Conservation (phyloP, 2,113 vertebrate genomes). For the Hydrochoerus hydrochaeris region DNA sequence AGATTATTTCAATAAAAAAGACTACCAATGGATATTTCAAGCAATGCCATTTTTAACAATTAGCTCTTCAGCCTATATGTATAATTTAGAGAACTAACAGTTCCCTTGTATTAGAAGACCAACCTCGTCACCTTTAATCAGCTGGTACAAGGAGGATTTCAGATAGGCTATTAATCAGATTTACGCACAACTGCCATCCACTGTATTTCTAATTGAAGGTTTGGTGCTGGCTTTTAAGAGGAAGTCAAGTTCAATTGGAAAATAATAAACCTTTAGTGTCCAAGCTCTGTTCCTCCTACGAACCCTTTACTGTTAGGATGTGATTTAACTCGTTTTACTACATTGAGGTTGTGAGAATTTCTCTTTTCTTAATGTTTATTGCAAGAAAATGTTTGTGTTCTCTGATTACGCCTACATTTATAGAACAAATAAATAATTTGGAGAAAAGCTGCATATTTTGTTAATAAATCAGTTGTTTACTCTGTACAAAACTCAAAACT, state of each 20-base stretch:
- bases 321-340: constrained; percentile 18
- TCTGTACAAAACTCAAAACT: not conserved
- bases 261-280: constrained; percentile 65
- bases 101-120: constrained; percentile 46
- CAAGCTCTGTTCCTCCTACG: not conserved
- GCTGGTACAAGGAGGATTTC: constrained; percentile 17
- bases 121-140: constrained; percentile 55
- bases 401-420: not conserved
- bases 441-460: constrained; percentile 56
- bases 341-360: constrained; percentile 21
- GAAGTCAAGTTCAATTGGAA: constrained; percentile 70
- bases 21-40: not conserved
- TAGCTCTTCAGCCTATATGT: not conserved
- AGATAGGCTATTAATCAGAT: constrained; percentile 67
- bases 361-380: constrained; percentile 52
- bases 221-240: constrained; percentile 39
- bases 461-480: constrained; percentile 62
- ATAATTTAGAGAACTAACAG: constrained; percentile 46
- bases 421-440: constrained; percentile 40
- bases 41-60: not conserved
- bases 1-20: constrained; percentile 25
- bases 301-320: not conserved
- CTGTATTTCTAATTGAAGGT: constrained; percentile 63
- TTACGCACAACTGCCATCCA: constrained; percentile 36
- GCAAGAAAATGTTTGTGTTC: constrained; percentile 51